Percentiles rank a stretch among this genome's conserved stretches.
Evolutionary conservation across 2,797 vertebrate genomes (phyloP).

Genomic region (Salmo trutta): DNA sequence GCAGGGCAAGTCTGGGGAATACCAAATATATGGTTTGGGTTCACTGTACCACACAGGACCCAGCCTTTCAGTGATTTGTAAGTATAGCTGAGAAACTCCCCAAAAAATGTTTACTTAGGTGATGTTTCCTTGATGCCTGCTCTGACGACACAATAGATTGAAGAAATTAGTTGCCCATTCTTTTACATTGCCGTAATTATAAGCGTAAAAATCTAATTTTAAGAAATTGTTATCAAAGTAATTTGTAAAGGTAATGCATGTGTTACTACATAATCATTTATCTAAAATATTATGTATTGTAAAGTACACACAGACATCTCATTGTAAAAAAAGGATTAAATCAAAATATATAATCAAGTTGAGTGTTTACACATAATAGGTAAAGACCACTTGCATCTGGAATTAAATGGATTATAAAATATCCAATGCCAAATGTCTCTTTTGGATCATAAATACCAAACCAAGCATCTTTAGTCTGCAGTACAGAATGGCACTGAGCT

Average conservation of each 20-base stretch:
- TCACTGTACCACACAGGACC: background rate
- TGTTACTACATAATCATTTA: conserved; percentile 4
- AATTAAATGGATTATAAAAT: background rate
- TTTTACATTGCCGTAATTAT: background rate
- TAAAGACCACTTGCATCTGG: conserved; percentile 3
- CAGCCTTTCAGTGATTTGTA: background rate
- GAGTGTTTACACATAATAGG: background rate
- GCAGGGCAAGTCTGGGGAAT: background rate
- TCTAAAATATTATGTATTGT: conserved; percentile 5
- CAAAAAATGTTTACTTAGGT: background rate
- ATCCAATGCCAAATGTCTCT: background rate
- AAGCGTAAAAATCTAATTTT: no score
- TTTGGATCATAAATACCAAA: background rate
- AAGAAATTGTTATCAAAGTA: conserved; percentile 8
- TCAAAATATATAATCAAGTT: conserved; percentile 12
- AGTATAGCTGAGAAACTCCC: background rate
- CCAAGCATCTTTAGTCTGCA: background rate
- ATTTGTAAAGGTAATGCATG: conserved; percentile 4
- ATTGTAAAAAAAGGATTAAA: conserved; percentile 12
- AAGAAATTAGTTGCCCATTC: background rate
- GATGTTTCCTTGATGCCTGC: background rate
- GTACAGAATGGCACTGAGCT: background rate
- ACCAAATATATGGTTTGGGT: background rate
- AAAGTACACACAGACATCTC: conserved; percentile 3
- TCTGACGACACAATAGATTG: background rate